Conservation (phyloP, 2,888 invertebrate species). For the Drosophila leonis region DNA sequence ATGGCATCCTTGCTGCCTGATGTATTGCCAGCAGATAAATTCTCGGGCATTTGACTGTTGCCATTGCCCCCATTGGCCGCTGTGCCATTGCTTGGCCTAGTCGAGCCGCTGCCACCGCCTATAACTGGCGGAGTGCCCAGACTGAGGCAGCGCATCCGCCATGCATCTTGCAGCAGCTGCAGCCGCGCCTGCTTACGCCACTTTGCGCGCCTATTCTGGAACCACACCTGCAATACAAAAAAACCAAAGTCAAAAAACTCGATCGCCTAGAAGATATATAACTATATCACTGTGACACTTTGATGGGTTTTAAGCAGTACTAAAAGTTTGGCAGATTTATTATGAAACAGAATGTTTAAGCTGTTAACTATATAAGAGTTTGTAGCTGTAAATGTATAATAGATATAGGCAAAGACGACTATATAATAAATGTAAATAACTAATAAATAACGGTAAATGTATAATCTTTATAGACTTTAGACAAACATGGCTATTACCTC, state of each 20-base stretch:
- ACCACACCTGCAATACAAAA: slow-evolving; percentile 91
- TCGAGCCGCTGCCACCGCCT: slow-evolving; percentile 84
- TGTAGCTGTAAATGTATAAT: too few relatives aligned
- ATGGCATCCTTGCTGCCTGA: slow-evolving; percentile 55
- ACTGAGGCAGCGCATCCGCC: slow-evolving; percentile 95
- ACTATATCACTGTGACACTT: not conserved
- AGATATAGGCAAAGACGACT: too few relatives aligned
- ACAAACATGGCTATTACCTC: too few relatives aligned
- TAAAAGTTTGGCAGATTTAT: not conserved
- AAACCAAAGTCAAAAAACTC: not conserved
- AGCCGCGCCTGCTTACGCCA: slow-evolving; percentile 96
- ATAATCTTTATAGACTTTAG: too few relatives aligned
- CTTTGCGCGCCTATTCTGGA: slow-evolving; percentile 95
- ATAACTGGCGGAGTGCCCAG: slow-evolving; percentile 88
- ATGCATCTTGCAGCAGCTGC: slow-evolving; percentile 94
- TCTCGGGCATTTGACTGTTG: slow-evolving; percentile 79
- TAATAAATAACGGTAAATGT: too few relatives aligned
- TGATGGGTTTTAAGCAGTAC: not conserved
- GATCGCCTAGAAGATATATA: not conserved
- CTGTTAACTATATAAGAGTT: not conserved
- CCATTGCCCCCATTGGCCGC: slow-evolving; percentile 46
- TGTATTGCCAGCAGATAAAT: slow-evolving; percentile 70
- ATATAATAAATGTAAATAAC: too few relatives aligned
- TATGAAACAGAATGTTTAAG: not conserved
- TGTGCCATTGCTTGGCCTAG: slow-evolving; percentile 40